Conservation (phyloP, 2,888 invertebrate genomes). For the Heliconius aoede region DNA sequence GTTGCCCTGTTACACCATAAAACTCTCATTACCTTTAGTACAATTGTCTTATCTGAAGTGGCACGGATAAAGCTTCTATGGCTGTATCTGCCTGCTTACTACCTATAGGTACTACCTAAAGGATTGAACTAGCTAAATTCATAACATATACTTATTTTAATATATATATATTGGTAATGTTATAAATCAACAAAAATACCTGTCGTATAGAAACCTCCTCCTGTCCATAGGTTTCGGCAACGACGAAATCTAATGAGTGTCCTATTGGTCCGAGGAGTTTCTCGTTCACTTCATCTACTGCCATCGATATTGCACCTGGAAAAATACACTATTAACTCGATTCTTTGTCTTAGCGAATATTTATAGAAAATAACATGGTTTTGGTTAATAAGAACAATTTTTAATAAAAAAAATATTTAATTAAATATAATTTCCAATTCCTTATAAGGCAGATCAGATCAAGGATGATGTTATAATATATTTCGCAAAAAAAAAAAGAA, state of each 20-base stretch:
- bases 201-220: slow-evolving; percentile 93
- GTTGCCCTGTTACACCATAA: slow-evolving; percentile 30
- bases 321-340: not conserved
- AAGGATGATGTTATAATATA: not conserved
- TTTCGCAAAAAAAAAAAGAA: too few species aligned
- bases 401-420: too few species aligned
- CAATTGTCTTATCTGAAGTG: slow-evolving; percentile 25
- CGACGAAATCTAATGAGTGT: slow-evolving; percentile 89
- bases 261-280: slow-evolving; percentile 85
- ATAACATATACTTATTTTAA: not conserved
- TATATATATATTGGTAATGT: not conserved
- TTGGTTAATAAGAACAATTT: too few species aligned
- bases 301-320: slow-evolving; percentile 93
- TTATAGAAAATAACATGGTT: too few species aligned
- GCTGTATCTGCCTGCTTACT: not conserved
- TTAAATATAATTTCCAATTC: too few species aligned
- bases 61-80: not conserved
- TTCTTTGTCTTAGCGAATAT: too few species aligned
- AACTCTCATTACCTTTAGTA: slow-evolving; percentile 29
- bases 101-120: not conserved
- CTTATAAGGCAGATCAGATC: too few species aligned
- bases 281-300: slow-evolving; percentile 91
- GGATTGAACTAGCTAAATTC: too few species aligned
- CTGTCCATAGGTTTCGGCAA: slow-evolving; percentile 95
- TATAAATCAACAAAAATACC: slow-evolving; percentile 54